Evolutionary conservation across 35 echinoderm and acorn worm species (phyloP), one percentile per base, ranked within the genome.

Genomic region (Ophioderma brevispina): DNA sequence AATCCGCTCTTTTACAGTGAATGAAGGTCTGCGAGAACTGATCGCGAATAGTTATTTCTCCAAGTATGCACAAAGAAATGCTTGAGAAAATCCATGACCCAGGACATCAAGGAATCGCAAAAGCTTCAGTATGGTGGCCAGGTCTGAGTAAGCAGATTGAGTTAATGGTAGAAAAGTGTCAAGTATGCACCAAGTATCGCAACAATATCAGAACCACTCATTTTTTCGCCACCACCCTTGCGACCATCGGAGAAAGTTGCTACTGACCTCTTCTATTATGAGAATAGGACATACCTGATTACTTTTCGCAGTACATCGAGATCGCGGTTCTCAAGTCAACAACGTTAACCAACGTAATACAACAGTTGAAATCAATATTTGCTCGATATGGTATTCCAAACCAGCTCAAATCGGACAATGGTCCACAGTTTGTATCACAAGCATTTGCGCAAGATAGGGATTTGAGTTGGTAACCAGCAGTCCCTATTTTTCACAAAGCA

Each of bases 111-210:
- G 50, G 40, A 41, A 28, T 28, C 80, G 80, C 85, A 32, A 89
- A 78, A 34, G 35, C 49, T 64, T 89, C 81, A n/a, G 87, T 93
- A 25, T 96, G 87, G 87, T 96, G 94, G 91, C 94, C 94, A 33
- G 77, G 90, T 39, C 77, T 96, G 2, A 28, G 80, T 1, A 88
- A 21, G 18, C 46, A 93, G 23, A 81, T 96, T 14, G 87, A 76
- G 70, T 34, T 85, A 1, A n/a, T 84, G 39, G 49, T 92, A 0
- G 40, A 55, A 18, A 77, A 18, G 38, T 95, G 94, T 85, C 38
- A 70, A 38, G 40, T 36, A 32, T 96, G 94, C 76, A 76, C 50
- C 19, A 92, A 90, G 33, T 40, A 91, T 31, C 89, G 36, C 37
- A 75, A 39, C 23, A 92, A 92, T 64, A 32, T 46, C 85, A 55